Evolutionary conservation across 1,140 invertebrate genomes (phyloP), one percentile per base, ranked within the genome.

Genomic region (Drosophila asahinai): DNA sequence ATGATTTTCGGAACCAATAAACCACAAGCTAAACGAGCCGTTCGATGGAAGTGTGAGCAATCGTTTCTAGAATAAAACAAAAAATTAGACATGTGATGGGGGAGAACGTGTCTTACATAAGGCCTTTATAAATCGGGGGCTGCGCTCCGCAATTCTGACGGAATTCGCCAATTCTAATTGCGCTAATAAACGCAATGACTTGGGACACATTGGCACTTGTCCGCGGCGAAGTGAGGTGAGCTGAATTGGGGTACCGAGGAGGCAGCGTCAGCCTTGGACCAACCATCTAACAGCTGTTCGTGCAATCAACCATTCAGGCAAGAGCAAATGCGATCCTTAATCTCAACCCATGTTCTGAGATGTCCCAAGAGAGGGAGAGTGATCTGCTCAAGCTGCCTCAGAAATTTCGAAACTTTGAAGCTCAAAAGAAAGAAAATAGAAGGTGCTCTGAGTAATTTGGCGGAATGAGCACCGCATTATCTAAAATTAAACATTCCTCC

Each of bases 231-330:
- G 48, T 77, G 65, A 52, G 55, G 61, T 52, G 67, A 30, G 30
- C 52, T 55, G 52, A 55, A 55, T 38, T 38, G 52, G 19, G 40
- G 54, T 42, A 43, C 58, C 51, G 27, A 15, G 45, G 25, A 17
- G 17, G 57, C 51, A 55, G 25, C 3, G 25, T 4, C 25, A 75
- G 67, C 62, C 68, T 64, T 63, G 68, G 59, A 59, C 36, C 60
- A 48, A 30, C 61, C 57, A 57, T 51, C 48, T 47, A 86, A 86
- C 86, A 91, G 86, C 86, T 90, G 86, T 86, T 90, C 42, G 48
- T 77, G 86, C 86, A 86, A 90, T 90, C 86, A 90, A 86, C 63
- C 86, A 82, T 70, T 67, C 58, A 59, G 79, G 79, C 58, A 74
- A 86, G 70, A 76, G 67, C 60, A 65, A 73, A 42, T 75, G 70